Percentiles rank a stretch among this genome's conserved stretches.
Conservation (phyloP, 2,113 vertebrate species). For the Myxocyprinus asiaticus region DNA sequence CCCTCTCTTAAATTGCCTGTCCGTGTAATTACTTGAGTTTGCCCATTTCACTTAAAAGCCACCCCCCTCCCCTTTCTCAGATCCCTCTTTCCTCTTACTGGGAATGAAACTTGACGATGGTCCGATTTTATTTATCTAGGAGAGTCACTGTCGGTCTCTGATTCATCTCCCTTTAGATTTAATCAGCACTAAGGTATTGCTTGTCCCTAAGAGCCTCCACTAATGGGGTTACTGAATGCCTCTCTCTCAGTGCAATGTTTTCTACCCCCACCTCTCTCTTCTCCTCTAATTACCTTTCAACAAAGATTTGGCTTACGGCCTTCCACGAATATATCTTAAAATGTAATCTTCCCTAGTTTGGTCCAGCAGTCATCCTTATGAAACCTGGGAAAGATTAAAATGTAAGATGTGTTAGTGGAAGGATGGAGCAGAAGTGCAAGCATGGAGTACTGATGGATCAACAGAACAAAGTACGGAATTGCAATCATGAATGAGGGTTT, state of each 20-base stretch:
- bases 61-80: slow-evolving; percentile 51
- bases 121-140: slow-evolving; percentile 88
- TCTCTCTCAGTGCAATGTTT: slow-evolving; percentile 70
- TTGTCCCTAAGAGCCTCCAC: slow-evolving; percentile 95
- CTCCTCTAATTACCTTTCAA: slow-evolving; percentile 86
- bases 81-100: slow-evolving; percentile 62
- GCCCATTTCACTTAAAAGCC: slow-evolving; percentile 92
- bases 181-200: slow-evolving; percentile 97
- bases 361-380: slow-evolving; percentile 69
- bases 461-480: slow-evolving; percentile 45
- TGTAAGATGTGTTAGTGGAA: slow-evolving; percentile 67
- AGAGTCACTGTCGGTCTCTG: slow-evolving; percentile 94
- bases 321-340: slow-evolving; percentile 60
- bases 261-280: slow-evolving; percentile 65
- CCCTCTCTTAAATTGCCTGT: slow-evolving; percentile 87
- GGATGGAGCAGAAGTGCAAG: slow-evolving; percentile 61
- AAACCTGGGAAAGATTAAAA: slow-evolving; percentile 83
- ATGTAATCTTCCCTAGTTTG: slow-evolving; percentile 31
- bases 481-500: not conserved
- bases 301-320: slow-evolving; percentile 82
- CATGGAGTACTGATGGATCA: slow-evolving; percentile 61
- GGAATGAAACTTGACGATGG: slow-evolving; percentile 96
- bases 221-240: slow-evolving; percentile 97
- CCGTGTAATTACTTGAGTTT: slow-evolving; percentile 95
- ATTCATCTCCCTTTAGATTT: slow-evolving; percentile 96